Conservation (phyloP, 2,888 invertebrate genomes). For the Chymomyza fuscimana region DNA sequence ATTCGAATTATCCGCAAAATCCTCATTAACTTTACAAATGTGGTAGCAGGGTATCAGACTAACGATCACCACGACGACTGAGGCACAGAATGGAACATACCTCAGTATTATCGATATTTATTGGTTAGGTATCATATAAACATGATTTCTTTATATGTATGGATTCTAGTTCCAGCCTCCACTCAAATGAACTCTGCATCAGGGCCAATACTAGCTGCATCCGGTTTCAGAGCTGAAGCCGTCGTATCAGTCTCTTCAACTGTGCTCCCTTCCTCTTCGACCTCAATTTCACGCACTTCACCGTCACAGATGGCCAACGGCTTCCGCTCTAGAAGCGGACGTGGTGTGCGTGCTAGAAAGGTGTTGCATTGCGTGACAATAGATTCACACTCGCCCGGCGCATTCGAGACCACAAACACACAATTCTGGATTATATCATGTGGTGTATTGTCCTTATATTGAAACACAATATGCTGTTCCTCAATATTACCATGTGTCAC, state of each 20-base stretch:
- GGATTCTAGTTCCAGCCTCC: no score
- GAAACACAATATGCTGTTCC: constrained; percentile 71
- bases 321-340: constrained; percentile 68
- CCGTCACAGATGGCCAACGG: constrained; percentile 66
- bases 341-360: constrained; percentile 66
- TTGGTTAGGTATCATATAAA: no score
- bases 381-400: constrained; percentile 65
- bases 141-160: no score
- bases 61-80: no score
- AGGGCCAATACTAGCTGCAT: constrained; percentile 42
- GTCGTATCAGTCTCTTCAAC: constrained; percentile 20
- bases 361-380: constrained; percentile 72
- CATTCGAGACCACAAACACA: constrained; percentile 64
- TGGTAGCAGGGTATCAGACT: no score
- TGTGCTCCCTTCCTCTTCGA: constrained; percentile 36
- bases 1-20: no score
- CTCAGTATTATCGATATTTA: no score
- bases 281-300: constrained; percentile 48
- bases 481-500: constrained; percentile 60
- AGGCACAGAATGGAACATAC: no score
- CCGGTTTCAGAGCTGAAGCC: constrained; percentile 31
- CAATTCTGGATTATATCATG: constrained; percentile 74
- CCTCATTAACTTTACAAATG: no score
- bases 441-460: constrained; percentile 72
- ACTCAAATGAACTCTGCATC: constrained; percentile 37